phyloP scores from a whole-genome alignment of 2,113 vertebrate genomes.

The Atrichornis clamosus region DNA sequence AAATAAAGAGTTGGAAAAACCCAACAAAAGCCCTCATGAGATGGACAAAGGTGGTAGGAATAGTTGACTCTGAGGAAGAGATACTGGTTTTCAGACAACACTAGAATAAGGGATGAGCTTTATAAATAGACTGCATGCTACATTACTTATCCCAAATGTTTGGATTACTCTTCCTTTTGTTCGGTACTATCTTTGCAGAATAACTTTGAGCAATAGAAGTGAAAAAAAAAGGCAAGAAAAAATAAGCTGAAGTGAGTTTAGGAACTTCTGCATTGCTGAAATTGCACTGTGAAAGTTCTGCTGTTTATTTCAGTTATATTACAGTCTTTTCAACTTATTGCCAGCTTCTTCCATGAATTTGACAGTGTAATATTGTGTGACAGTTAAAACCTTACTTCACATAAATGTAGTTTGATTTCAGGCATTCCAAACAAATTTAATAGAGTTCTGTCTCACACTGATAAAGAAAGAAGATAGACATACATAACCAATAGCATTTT shows the following conservation, averaged over 20 bases:
- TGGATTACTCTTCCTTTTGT: neutral
- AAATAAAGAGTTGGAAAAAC: neutral
- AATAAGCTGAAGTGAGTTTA: neutral
- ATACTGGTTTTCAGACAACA: neutral
- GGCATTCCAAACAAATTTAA: neutral
- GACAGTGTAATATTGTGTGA: neutral
- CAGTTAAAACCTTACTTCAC: neutral
- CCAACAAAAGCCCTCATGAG: neutral
- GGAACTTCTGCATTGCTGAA: neutral
- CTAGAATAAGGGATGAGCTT: neutral
- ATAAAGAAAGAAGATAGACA: neutral
- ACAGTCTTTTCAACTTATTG: neutral
- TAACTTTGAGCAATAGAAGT: neutral
- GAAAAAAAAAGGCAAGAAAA: neutral
- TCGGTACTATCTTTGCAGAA: neutral
- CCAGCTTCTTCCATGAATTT: neutral
- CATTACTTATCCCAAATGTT: neutral
- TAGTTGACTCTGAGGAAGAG: neutral
- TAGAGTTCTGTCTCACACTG: neutral
- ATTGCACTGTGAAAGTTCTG: neutral
- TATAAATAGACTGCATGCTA: neutral
- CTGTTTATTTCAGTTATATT: neutral
- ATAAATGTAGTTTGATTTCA: neutral
- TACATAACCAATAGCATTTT: neutral
- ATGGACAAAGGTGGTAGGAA: neutral